These are phyloP conservation scores for Cyphomyrus discorhynchus DNA, from an alignment of 2,113 vertebrate species.

Conservation along the genomic window DNA sequence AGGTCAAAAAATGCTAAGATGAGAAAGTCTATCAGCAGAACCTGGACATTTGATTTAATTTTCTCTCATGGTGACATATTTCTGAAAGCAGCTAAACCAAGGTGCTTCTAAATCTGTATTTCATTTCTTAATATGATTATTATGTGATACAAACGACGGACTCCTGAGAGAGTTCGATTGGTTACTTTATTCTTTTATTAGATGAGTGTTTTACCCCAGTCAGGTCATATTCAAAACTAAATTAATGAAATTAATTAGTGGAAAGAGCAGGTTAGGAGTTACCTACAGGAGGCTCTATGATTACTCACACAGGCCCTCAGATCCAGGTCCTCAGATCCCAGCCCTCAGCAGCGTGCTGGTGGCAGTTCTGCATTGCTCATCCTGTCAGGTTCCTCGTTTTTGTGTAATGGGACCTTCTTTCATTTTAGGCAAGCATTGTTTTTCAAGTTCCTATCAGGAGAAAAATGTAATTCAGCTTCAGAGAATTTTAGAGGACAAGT, in stretches of 20 bases:
- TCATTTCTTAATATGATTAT: not conserved
- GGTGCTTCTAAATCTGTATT: not conserved
- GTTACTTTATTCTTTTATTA: not conserved
- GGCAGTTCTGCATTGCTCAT: too few relatives aligned
- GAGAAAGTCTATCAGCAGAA: not conserved
- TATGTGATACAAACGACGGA: not conserved
- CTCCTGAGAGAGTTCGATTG: not conserved
- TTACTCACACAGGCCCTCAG: not conserved
- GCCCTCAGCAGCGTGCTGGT: too few relatives aligned
- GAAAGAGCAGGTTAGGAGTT: not conserved
- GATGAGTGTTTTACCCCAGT: not conserved
- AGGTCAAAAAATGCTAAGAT: not conserved
- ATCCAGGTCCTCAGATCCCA: not conserved
- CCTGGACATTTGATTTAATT: not conserved
- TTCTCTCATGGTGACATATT: not conserved
- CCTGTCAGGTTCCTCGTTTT: not conserved
- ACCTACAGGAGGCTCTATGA: not conserved
- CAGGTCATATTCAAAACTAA: not conserved
- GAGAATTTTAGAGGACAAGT: not conserved
- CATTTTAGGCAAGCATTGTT: not conserved
- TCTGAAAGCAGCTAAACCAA: not conserved
- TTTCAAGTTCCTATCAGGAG: too few relatives aligned
- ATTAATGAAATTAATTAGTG: not conserved
- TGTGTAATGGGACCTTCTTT: not conserved
- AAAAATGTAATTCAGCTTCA: not conserved